Evolutionary conservation across 2,113 vertebrate species (phyloP), one percentile per base, ranked within the genome.

Genomic region (Asarcornis scutulata): DNA sequence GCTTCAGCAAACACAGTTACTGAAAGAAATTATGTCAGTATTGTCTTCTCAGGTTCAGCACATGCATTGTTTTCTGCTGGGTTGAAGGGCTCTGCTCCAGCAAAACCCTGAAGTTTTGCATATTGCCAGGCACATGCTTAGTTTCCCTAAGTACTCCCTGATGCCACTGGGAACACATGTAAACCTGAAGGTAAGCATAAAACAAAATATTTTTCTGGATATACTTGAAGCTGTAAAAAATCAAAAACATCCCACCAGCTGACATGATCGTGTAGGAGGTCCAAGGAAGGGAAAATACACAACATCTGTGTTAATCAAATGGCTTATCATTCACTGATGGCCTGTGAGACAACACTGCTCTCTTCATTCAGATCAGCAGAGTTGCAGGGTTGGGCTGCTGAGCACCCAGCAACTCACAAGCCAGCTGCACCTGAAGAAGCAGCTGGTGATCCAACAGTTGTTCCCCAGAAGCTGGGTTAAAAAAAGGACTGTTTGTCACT

Each of bases 381-480:
- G 17, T 3, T 56, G 52, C 53, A 60, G 27, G 20, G 8, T 31
- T 14, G 0, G 25, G 52, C 63, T 73, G 53, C 23, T 80, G 53
- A 80, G 63, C 63, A 50, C 1, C 0, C 2, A 32, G 74, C 40
- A 36, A 11, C 34, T 81, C 72, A 13, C n/a, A 48, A 72, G 52
- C 7, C 71, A 76, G 53, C 26, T 21, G 16, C 62, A 38, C 50
- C 42, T 76, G 55, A 46, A 83, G 76, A 36, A 38, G 63, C n/a
- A 87, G 34, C 3, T 1, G 0, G 7, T 44, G 20, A 48, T 34
- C n/a, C 44, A 55, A 38, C 14, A 7, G 7, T 40, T 26, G 7
- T 6, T 0, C 23, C 32, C 1, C 17, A 59, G 40, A 34, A 66
- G 27, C 31, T 48, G n/a, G 40, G 52, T 23, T 29, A 71, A 66